Evolutionary conservation across 2,113 vertebrate genomes (phyloP), one percentile per base, ranked within the genome.

Genomic region (Myiagra hebetior): DNA sequence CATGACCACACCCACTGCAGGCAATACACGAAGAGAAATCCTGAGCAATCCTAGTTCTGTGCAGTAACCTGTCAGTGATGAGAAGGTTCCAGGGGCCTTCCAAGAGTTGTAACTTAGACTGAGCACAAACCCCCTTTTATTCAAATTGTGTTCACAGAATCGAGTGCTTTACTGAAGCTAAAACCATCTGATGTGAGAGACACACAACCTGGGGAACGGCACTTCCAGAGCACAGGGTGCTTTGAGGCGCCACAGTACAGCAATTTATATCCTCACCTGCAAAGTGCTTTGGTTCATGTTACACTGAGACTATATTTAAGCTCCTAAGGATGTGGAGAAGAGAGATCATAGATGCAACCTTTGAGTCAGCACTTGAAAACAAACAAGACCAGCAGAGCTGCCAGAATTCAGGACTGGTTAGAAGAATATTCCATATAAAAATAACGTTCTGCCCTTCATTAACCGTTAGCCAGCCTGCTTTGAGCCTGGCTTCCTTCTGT

Each of bases 91-190:
- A 74, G 49, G 6, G 16, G 16, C 37, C 47, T 50, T 18, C 27
- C 55, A 33, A 24, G 20, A 2, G 1, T 0, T 49, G 1, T 18
- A 74, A 30, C 15, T 67, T 28, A 24, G 0, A 10, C 57, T 4
- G 28, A 69, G 37, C 53, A 49, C 50, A n/a, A 47, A 26, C 6
- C 1, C 1, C 11, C 37, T 59, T 46, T 24, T 42, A 46, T 41
- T 72, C 35, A 10, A 76, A 26, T 2, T 72, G 46, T 68, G 21
- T 16, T 91, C 80, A 47, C 31, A 73, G 53, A 75, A 42, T 12
- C n/a, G 41, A 85, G 60, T 9, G 53, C 37, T 60, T 28, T 0
- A 49, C 26, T 7, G 18, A 72, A 67, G 69, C 9, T 16, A 41
- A 63, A 87, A 16, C 28, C 69, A 63, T 6, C 14, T 88, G 67